These are phyloP conservation scores for Brachycybe producta DNA, from an alignment of 2,888 invertebrate genomes.

Conservation along the genomic window DNA sequence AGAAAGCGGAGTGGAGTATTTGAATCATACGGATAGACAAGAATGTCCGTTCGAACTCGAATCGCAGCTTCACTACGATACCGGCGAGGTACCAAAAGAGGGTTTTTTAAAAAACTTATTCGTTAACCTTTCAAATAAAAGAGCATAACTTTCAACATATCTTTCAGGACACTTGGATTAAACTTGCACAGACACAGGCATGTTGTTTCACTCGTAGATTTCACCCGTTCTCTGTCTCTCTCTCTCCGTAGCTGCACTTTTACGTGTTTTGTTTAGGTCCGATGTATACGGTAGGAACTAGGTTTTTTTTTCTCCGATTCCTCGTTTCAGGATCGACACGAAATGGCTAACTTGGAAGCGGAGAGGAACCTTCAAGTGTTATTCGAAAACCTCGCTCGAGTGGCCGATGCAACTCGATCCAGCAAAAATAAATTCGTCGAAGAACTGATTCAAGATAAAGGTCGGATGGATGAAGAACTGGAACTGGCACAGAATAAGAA, in stretches of 20 bases:
- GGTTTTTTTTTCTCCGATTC: no score
- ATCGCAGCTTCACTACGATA: background rate
- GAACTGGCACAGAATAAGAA: slow-evolving; percentile 16
- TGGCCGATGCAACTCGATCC: slow-evolving; percentile 6
- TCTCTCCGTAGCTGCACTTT: no score
- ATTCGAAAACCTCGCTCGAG: slow-evolving; percentile 8
- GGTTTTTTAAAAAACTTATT: background rate
- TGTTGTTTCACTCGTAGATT: background rate
- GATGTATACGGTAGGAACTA: no score
- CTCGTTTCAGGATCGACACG: slow-evolving; percentile 12
- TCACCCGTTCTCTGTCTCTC: no score
- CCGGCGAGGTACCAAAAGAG: background rate
- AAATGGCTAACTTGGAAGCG: slow-evolving; percentile 7
- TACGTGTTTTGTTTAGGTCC: no score
- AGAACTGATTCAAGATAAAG: slow-evolving; percentile 14
- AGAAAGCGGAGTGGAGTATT: slow-evolving; percentile 10
- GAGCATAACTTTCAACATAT: background rate
- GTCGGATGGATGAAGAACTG: slow-evolving; percentile 12
- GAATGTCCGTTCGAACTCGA: slow-evolving; percentile 12
- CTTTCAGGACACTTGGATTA: slow-evolving; percentile 11
- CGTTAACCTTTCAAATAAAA: background rate
- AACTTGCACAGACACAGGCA: slow-evolving; percentile 6
- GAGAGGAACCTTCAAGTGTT: slow-evolving; percentile 15
- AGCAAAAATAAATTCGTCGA: slow-evolving; percentile 9
- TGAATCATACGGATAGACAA: background rate